Conservation (phyloP, 2,888 invertebrate genomes). For the Drepanosiphum platanoidis region DNA sequence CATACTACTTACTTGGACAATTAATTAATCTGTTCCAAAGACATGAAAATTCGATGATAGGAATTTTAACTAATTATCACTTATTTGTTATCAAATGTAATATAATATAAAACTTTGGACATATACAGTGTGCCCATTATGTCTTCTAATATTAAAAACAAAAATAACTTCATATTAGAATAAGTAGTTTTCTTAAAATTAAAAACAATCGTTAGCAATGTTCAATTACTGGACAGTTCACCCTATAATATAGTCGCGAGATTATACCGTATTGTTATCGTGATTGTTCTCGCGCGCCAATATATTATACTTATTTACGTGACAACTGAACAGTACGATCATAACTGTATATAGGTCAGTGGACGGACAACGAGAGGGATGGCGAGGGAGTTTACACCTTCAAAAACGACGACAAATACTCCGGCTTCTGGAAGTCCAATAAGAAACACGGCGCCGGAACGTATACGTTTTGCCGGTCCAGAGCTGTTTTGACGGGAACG, state of each 20-base stretch:
- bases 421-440: constrained; percentile 31
- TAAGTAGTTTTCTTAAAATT: no score
- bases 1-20: neutral
- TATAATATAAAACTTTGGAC: neutral
- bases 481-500: constrained; percentile 16
- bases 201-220: no score
- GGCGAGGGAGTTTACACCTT: constrained; percentile 12
- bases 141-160: neutral
- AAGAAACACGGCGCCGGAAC: constrained; percentile 32
- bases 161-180: neutral
- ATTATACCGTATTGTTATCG: no score
- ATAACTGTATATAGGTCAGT: constrained; percentile 3
- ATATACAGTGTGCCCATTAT: neutral
- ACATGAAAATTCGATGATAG: neutral
- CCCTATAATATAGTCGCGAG: no score
- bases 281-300: no score
- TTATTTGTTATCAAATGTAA: neutral
- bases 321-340: no score
- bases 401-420: constrained; percentile 12
- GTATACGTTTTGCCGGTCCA: constrained; percentile 29
- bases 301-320: no score
- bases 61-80: neutral
- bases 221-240: no score
- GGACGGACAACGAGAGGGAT: constrained; percentile 33
- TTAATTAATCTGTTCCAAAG: neutral